Evolutionary conservation across 1,140 invertebrate genomes (phyloP), one percentile per base, ranked within the genome.

Genomic region (Drosophila nasuta): DNA sequence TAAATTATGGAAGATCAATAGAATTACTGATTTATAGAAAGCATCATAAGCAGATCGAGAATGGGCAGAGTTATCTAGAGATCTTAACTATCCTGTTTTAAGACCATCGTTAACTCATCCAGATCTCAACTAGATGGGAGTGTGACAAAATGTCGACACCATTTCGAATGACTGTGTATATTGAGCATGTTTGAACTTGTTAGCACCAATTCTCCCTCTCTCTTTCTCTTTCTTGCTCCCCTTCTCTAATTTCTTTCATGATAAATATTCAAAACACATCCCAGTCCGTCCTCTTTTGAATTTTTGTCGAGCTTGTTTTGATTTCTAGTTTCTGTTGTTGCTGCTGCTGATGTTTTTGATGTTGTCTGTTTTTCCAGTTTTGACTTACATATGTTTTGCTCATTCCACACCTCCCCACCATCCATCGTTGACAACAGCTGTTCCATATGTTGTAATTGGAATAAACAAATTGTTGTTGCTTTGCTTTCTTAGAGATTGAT

Each of bases 331-430:
- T 56, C 8, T 65, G 38, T 33, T 48, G 59, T 80, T 77, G 72
- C 82, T 88, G 59, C 77, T 77, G 72, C 82, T 88, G 81, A 78
- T 38, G 48, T 86, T 86, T 86, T 49, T 65, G 46, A 7, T 71
- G 58, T 70, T 68, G 75, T 57, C 63, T 72, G 51, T 15, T n/a
- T 60, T 60, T 69, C 38, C 48, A 52, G 49, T 67, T 59, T 69
- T 63, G 38, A 54, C n/a, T 46, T 51, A 13, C 13, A 13, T 13
- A 52, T 45, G 15, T 10, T 51, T 68, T 46, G 30, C 33, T 46
- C 43, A 59, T 46, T n/a, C 10, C 43, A 20, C 13, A 15, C 13
- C 28, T 15, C 38, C 49, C 57, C 63, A 13, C 11, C 41, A 0
- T 25, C 20, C 0, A 25, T 25, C 54, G 75, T 41, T 66, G 58